Conservation (phyloP, 2,113 vertebrate genomes). For the Myotis brandtii region DNA sequence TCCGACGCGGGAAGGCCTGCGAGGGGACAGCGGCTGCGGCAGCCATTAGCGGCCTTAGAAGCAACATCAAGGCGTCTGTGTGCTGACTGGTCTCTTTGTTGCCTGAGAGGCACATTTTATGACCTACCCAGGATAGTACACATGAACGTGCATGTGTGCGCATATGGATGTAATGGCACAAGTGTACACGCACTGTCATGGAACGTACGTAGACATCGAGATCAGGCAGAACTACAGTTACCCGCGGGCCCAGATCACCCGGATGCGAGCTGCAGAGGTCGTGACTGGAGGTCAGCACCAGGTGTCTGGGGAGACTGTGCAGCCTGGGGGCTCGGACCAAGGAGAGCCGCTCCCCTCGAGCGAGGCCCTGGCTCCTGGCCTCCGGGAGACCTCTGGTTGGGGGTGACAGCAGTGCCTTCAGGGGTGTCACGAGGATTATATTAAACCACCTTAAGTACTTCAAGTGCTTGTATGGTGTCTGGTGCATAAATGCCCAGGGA, state of each 20-base stretch:
- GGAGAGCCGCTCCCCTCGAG: rapidly evolving
- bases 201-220: background rate
- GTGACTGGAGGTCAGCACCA: rapidly evolving
- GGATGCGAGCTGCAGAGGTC: background rate
- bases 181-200: rapidly evolving
- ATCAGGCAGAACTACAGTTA: background rate
- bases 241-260: background rate
- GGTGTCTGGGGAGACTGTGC: rapidly evolving
- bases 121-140: background rate
- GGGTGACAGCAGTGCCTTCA: rapidly evolving
- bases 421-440: rapidly evolving
- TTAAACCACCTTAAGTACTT: rapidly evolving
- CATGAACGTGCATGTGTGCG: rapidly evolving
- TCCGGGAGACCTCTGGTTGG: rapidly evolving
- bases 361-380: background rate
- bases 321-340: rapidly evolving
- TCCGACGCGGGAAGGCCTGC: conserved; percentile 72
- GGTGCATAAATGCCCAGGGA: rapidly evolving
- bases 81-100: conserved; percentile 41
- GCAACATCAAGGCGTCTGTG: conserved; percentile 50
- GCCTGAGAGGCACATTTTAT: background rate
- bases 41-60: conserved; percentile 73
- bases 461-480: rapidly evolving
- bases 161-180: rapidly evolving
- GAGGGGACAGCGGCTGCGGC: conserved; percentile 72